Conservation (phyloP, 2,888 invertebrate genomes). For the Agrilus cyanescens region DNA sequence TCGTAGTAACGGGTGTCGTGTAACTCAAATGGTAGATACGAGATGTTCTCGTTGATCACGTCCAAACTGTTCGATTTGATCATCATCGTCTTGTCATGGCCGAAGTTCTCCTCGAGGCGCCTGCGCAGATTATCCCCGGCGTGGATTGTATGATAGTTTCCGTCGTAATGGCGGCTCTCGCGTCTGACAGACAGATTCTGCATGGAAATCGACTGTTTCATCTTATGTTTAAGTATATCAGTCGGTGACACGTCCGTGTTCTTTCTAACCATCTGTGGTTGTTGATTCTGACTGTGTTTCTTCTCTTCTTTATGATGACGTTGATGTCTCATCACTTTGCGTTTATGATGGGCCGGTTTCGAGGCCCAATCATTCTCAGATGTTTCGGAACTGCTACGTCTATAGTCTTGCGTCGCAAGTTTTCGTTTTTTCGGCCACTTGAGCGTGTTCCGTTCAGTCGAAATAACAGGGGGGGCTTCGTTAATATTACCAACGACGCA, state of each 20-base stretch:
- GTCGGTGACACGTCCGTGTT: constrained; percentile 22
- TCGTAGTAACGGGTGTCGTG: too few relatives aligned
- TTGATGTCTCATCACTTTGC: too few relatives aligned
- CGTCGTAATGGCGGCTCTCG: constrained; percentile 15
- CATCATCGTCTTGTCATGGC: constrained; percentile 5
- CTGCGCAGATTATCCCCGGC: constrained; percentile 18
- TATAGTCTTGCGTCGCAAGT: too few relatives aligned
- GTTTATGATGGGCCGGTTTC: too few relatives aligned
- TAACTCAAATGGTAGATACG: neutral
- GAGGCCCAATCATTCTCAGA: too few relatives aligned
- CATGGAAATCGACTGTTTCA: constrained; percentile 35
- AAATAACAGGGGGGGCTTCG: too few relatives aligned
- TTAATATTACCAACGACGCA: too few relatives aligned
- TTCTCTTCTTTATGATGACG: too few relatives aligned
- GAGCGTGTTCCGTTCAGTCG: too few relatives aligned
- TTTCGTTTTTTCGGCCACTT: too few relatives aligned
- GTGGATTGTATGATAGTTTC: constrained; percentile 35
- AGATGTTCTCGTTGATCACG: constrained; percentile 10
- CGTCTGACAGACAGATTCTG: constrained; percentile 25
- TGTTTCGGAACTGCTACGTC: too few relatives aligned
- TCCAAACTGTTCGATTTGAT: constrained; percentile 10
- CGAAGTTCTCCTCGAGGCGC: constrained; percentile 9
- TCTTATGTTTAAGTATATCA: constrained; percentile 24
- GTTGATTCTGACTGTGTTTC: neutral
- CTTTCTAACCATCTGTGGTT: constrained; percentile 3